Percentiles rank a stretch among this genome's conserved stretches.
Evolutionary conservation across 2,797 vertebrate species (phyloP).

Genomic region (Clarias fuscus): DNA sequence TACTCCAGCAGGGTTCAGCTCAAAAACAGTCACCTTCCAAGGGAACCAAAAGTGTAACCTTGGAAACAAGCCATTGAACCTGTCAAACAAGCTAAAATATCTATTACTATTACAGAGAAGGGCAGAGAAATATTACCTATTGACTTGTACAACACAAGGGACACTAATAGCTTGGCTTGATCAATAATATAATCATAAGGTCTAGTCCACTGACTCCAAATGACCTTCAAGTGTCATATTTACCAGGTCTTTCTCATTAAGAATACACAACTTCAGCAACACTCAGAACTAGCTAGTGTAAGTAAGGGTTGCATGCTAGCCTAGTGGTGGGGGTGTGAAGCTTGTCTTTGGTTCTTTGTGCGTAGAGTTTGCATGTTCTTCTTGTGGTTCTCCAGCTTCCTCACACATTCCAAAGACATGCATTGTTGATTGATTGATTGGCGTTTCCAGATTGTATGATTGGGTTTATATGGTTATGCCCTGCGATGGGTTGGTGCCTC

Average conservation of each 20-base stretch:
- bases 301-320: too few relatives aligned
- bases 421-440: too few relatives aligned
- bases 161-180: not conserved
- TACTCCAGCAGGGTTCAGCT: conserved; percentile 34
- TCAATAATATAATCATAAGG: not conserved
- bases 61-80: conserved; percentile 16
- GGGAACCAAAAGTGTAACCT: conserved; percentile 18
- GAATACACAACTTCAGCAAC: not conserved
- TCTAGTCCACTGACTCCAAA: not conserved
- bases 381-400: too few relatives aligned
- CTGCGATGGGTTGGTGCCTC: too few relatives aligned
- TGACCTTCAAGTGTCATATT: not conserved
- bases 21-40: conserved; percentile 33
- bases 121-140: not conserved
- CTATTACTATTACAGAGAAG: conserved; percentile 3
- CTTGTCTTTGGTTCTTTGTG: too few relatives aligned
- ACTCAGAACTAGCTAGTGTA: too few relatives aligned
- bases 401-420: too few relatives aligned
- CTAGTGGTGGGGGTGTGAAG: too few relatives aligned
- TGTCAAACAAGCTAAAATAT: conserved; percentile 22
- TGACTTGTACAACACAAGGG: not conserved
- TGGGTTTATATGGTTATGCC: too few relatives aligned
- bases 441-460: too few relatives aligned
- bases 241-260: not conserved
- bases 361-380: too few relatives aligned